Evolutionary conservation across 2,888 invertebrate species (phyloP).

Genomic region (Matsumyia berberina): DNA sequence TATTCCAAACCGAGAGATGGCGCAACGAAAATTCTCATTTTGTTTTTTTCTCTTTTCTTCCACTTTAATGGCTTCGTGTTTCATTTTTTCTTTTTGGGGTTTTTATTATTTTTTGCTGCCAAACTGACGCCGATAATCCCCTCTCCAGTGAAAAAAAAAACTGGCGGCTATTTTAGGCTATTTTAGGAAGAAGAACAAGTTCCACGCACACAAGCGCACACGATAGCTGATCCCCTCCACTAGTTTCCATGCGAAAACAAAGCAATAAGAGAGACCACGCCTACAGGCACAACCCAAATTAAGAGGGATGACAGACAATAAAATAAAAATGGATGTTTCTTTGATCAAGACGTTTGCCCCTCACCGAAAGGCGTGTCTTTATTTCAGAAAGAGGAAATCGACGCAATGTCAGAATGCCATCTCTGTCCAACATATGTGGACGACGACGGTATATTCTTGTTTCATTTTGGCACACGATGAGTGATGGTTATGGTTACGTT

Average conservation of each 20-base stretch:
- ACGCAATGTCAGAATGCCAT: not conserved
- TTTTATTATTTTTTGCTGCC: not conserved
- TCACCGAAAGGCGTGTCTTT: constrained; percentile 18
- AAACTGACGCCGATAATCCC: constrained; percentile 57
- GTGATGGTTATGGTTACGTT: not conserved
- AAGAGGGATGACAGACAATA: constrained; percentile 19
- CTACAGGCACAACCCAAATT: constrained; percentile 1
- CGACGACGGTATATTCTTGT: not conserved
- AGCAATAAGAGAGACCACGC: constrained; percentile 24
- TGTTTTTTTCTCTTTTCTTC: constrained; percentile 57
- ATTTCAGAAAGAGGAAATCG: not conserved
- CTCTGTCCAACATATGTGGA: constrained; percentile 1
- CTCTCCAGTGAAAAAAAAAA: constrained; percentile 13
- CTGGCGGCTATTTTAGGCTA: constrained; percentile 2
- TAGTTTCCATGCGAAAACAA: not conserved
- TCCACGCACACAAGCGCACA: constrained; percentile 34
- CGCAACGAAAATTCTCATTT: constrained; percentile 20
- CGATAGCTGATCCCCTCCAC: constrained; percentile 53
- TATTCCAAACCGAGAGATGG: not conserved
- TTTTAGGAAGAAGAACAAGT: constrained; percentile 40
- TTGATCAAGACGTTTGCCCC: not conserved
- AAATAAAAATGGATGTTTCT: constrained; percentile 58
- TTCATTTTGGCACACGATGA: constrained; percentile 25
- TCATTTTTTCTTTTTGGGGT: constrained; percentile 23
- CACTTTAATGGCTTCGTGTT: constrained; percentile 22